phyloP scores from a whole-genome alignment of 2,113 vertebrate species.

The Heterotilapia buettikoferi region DNA sequence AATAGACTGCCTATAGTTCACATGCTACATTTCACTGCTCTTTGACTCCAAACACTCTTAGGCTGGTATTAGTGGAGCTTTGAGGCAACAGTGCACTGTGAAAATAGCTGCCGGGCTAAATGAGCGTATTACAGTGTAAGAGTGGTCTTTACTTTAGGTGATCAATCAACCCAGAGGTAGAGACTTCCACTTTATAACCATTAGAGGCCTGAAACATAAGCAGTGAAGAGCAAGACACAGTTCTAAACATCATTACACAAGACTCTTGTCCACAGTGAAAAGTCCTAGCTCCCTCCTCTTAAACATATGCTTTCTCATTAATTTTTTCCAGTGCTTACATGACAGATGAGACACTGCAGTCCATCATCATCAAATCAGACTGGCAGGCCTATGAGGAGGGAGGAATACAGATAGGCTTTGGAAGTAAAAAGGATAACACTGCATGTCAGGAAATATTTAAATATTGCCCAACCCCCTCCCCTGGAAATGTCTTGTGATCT shows the following conservation, averaged over 20 bases:
- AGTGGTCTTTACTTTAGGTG: conserved; percentile 46
- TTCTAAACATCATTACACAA: conserved; percentile 40
- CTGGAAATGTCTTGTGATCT: conserved; percentile 17
- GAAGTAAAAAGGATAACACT: neutral
- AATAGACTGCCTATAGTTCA: neutral
- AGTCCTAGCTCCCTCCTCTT: neutral
- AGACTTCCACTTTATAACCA: conserved; percentile 52
- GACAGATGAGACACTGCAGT: conserved; percentile 25
- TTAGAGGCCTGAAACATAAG: conserved; percentile 48
- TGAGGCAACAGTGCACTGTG: conserved; percentile 20
- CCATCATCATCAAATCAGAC: conserved; percentile 38
- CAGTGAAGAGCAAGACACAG: conserved; percentile 16
- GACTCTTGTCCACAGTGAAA: conserved; percentile 5
- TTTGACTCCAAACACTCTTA: conserved; percentile 17
- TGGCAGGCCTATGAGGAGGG: neutral
- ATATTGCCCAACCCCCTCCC: neutral
- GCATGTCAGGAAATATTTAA: conserved; percentile 13
- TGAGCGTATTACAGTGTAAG: conserved; percentile 31
- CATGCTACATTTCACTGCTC: conserved; percentile 20
- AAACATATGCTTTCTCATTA: conserved; percentile 31
- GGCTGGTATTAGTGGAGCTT: neutral
- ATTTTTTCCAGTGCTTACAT: conserved; percentile 17
- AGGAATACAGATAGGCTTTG: conserved; percentile 32
- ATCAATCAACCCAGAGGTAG: conserved; percentile 59
- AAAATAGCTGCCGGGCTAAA: conserved; percentile 15